Conservation (phyloP, 2,113 vertebrate genomes). For the Albula glossodonta region DNA sequence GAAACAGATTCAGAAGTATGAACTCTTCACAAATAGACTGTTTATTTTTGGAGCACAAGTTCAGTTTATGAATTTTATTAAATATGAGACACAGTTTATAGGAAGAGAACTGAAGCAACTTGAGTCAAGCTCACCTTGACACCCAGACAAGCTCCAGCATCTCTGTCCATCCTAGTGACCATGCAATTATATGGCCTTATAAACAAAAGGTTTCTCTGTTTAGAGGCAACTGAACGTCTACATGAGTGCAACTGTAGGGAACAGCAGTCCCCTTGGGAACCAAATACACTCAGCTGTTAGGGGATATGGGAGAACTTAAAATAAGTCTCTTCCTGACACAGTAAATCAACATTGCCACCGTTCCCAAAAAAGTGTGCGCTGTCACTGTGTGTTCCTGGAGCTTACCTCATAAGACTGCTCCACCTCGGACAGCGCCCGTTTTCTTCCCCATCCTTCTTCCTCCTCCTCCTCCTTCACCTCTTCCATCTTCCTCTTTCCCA, state of each 20-base stretch:
- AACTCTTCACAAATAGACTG: not conserved
- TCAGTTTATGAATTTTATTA: not conserved
- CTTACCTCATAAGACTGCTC: conserved; percentile 47
- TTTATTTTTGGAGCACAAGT: not conserved
- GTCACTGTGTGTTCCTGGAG: not conserved
- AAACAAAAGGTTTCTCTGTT: not conserved
- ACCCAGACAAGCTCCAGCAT: not conserved
- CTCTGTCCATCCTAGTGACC: not conserved
- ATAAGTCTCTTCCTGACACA: not conserved
- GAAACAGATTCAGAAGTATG: not conserved
- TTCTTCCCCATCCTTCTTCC: conserved; percentile 53
- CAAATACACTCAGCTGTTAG: not conserved
- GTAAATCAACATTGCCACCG: not conserved
- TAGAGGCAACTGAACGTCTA: not conserved
- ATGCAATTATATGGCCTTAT: not conserved
- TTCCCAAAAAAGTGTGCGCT: not conserved
- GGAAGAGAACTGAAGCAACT: not conserved
- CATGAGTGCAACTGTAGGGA: not conserved
- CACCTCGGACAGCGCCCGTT: conserved; percentile 37
- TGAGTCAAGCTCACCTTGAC: not conserved
- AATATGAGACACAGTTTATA: not conserved
- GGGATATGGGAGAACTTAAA: not conserved
- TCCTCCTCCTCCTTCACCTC: conserved; percentile 58
- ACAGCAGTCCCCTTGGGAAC: not conserved
- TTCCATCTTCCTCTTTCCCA: conserved; percentile 53